Evolutionary conservation across 2,797 vertebrate species (phyloP).

Genomic region (Trematomus bernacchii): DNA sequence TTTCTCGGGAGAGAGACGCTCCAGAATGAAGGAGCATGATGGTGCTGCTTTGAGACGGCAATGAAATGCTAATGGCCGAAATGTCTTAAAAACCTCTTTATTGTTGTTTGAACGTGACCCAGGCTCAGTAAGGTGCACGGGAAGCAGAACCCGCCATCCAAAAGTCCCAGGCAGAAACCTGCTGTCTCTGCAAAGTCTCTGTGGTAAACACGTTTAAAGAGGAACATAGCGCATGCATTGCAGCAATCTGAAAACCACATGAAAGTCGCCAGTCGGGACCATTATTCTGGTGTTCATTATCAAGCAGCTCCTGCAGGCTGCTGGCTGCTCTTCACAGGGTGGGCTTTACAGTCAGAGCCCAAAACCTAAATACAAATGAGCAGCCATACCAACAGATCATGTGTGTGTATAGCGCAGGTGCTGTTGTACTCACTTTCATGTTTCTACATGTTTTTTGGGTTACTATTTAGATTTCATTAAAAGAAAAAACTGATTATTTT

Average conservation of each 20-base stretch:
- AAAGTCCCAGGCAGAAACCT: conserved; percentile 66
- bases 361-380: not conserved
- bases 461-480: too few relatives aligned
- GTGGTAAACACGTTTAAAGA: conserved; percentile 70
- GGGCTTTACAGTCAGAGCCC: conserved; percentile 7
- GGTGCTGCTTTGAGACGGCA: not conserved
- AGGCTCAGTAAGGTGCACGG: conserved; percentile 65
- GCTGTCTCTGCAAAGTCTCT: conserved; percentile 73
- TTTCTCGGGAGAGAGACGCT: not conserved
- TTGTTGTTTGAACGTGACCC: conserved; percentile 41
- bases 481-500: too few relatives aligned
- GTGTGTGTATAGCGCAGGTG: conserved; percentile 19
- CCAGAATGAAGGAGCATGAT: too few relatives aligned
- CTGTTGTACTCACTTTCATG: not conserved
- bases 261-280: conserved; percentile 48
- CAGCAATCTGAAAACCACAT: conserved; percentile 73
- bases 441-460: too few relatives aligned
- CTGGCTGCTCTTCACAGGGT: conserved; percentile 6
- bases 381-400: conserved; percentile 14
- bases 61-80: conserved; percentile 25
- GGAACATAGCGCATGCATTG: conserved; percentile 52
- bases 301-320: conserved; percentile 25
- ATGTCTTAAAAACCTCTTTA: conserved; percentile 29
- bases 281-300: conserved; percentile 60
- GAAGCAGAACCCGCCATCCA: conserved; percentile 58